Evolutionary conservation across 2,113 vertebrate species (phyloP).

Genomic region (Callipepla squamata): DNA sequence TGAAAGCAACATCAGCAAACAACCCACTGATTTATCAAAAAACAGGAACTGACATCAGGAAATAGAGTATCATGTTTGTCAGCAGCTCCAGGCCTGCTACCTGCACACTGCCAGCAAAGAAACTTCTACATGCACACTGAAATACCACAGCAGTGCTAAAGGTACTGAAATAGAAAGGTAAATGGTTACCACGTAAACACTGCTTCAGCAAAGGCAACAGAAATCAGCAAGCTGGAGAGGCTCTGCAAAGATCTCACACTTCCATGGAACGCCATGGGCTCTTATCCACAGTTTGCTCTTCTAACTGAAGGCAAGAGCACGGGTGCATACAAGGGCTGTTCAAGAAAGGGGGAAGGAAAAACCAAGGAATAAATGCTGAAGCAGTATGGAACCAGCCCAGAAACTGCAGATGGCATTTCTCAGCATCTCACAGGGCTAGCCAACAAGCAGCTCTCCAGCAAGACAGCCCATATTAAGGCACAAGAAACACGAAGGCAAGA

Average conservation of each 20-base stretch:
- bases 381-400: background rate
- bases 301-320: background rate
- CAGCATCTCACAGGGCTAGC: background rate
- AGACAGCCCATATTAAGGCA: background rate
- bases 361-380: background rate
- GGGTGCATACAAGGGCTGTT: no score
- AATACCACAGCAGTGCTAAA: background rate
- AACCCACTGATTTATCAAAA: background rate
- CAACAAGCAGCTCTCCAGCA: background rate
- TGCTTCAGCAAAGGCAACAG: background rate
- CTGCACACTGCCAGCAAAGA: background rate
- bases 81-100: background rate
- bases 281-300: background rate
- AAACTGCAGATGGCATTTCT: background rate
- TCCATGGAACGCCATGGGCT: background rate
- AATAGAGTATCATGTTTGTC: background rate
- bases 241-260: background rate
- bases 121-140: background rate
- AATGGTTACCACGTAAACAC: background rate
- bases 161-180: background rate
- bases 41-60: background rate
- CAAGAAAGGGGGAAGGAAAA: background rate
- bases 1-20: background rate
- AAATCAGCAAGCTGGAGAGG: background rate
- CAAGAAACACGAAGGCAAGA: background rate